Base-by-base conservation (phyloP, 2,113 vertebrate species). In the Rutilus rutilus region DNA sequence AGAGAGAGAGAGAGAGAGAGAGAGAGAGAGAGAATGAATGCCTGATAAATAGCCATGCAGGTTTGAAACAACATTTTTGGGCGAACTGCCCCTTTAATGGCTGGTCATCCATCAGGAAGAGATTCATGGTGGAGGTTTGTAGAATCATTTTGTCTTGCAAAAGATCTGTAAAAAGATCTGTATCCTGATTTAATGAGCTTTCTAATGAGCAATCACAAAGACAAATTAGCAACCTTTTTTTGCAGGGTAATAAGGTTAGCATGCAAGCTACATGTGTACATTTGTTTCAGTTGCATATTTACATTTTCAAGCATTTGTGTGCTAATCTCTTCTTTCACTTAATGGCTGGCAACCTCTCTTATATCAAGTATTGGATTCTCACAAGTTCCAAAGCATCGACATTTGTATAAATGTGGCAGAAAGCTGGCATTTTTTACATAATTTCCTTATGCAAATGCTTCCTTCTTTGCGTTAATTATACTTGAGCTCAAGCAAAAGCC, bases 331-430 rank as follows among this genome's bases (percentile, higher is more conserved):
- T 8, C 25, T 52, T 30, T 50, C 0, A 25, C 14, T 30, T 17
- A 25, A 25, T 25, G 25, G 47, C 67, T 39, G 67, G 67, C 36
- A 33, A 39, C 67, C 9, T 23, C 67, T 39, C 33, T 71, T 39
- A 39, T 36, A 39, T 54, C 47, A 50, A 77, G 25, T 52, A 77
- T 33, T 77, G 74, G 74, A 77, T 77, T 77, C 47, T 30, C 25
- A 69, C 27, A 27, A 33, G 65, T 36, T 36, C 27, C 15, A 54
- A 54, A 19, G 45, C 47, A 30, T 27, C 8, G 74, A 30, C 47
- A 30, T 77, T 25, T 30, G 8, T 54, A 17, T 19, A 54, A 77
- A 77, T 30, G 45, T 77, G 25, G 14, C 74, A 25, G 15, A 52
- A 77, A 27, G 47, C 47, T 77, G 14, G 14, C 74, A 21, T 52